A percentile compares a stretch with the other conserved stretches of the same genome.
These are phyloP conservation scores for Sthenelais limicola DNA, from an alignment of 2,888 invertebrate genomes.

Conservation along the genomic window DNA sequence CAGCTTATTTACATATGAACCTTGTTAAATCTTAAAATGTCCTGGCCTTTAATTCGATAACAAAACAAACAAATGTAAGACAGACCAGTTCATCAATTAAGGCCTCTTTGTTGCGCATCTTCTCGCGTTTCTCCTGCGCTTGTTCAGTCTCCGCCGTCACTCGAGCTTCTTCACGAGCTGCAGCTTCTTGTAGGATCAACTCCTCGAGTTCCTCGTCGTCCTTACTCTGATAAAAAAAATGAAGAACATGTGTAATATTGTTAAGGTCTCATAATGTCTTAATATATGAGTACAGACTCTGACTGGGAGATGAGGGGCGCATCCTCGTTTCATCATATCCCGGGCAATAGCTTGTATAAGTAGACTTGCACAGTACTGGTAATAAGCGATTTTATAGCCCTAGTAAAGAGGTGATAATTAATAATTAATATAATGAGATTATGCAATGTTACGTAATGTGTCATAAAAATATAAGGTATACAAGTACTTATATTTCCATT, in stretches of 20 bases:
- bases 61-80: background rate
- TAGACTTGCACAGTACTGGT: background rate
- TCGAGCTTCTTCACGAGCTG: slow-evolving; percentile 76
- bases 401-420: background rate
- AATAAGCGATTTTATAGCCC: background rate
- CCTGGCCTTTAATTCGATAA: too few species aligned
- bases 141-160: slow-evolving; percentile 75
- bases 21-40: too few species aligned
- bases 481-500: too few species aligned
- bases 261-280: too few species aligned
- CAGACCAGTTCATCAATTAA: slow-evolving; percentile 88
- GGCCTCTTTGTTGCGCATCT: slow-evolving; percentile 88
- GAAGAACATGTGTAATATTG: background rate
- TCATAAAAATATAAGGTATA: too few species aligned
- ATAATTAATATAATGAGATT: background rate
- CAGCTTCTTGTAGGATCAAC: slow-evolving; percentile 65
- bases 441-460: too few species aligned
- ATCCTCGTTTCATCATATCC: too few species aligned
- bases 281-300: too few species aligned
- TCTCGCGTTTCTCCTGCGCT: slow-evolving; percentile 79
- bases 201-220: slow-evolving; percentile 88
- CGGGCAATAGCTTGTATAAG: too few species aligned
- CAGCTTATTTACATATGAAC: too few species aligned
- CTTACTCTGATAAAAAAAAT: slow-evolving; percentile 72
- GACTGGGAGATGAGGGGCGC: too few species aligned